Base-by-base conservation (phyloP, 2,113 vertebrate genomes). In the Calyptomena viridis region DNA sequence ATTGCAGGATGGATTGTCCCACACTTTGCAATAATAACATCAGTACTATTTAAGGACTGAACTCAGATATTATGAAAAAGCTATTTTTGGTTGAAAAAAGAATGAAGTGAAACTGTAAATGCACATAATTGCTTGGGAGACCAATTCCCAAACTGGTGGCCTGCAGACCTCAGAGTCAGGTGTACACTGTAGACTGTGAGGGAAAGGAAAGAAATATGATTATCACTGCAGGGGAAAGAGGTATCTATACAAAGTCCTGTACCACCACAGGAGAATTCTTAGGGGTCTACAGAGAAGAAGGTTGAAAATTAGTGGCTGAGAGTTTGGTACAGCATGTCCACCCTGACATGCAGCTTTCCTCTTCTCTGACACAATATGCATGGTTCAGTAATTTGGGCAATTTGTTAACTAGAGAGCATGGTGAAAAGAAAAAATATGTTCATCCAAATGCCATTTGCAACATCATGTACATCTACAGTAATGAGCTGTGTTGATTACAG, bases 401-500 rank as follows among this genome's bases (percentile, higher is more conserved):
- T 67, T 72, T 71, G 24, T 37, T 88, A 91, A 74, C 59, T 67
- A 84, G 59, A 2, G 10, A 90, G 55, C 2, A 13, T 1, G 39
- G 42, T 60, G 85, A 79, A 86, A 93, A 88, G 68, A 90, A 59
- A 88, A 93, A 96, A 74, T 47, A 4, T 0, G 3, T 77, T 92
- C 52, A 90, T 88, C 88, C 69, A 74, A 88, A 83, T 78, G 82
- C 55, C 68, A 66, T 87, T 91, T 93, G 67, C 83, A 88, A 67
- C 39, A 42, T 64, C 2, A 0, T 50, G 50, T 0, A 0, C 77
- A 77, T 85, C 90, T 83, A 86, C 82, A 74, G 71, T 93, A 95
- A 93, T 84, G 87, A 95, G 68, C 73, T 95, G 20, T 66, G 68
- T 37, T 96, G 92, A 95, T 95, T 95, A 93, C 47, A 86, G 96